Conservation (phyloP, 2,797 vertebrate species). For the Sebastes oblongus region DNA sequence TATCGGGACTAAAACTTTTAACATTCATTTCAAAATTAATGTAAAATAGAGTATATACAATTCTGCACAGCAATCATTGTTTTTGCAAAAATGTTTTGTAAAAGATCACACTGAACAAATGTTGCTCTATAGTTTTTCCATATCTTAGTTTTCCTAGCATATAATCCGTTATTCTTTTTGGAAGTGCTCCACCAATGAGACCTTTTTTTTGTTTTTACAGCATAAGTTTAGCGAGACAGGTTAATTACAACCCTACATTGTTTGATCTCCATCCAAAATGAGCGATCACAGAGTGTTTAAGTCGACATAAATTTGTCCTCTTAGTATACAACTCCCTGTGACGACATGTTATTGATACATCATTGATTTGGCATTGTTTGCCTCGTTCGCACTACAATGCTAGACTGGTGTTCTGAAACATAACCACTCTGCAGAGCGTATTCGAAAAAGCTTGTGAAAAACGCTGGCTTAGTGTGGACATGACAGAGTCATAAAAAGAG, state of each 20-base stretch:
- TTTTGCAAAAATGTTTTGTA: not conserved
- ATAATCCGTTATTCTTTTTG: not conserved
- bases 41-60: not conserved
- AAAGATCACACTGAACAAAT: not conserved
- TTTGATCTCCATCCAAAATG: not conserved
- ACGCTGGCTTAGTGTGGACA: conserved; percentile 57
- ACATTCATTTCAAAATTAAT: not conserved
- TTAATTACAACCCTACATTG: not conserved
- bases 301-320: not conserved
- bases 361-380: conserved; percentile 59
- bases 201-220: not conserved
- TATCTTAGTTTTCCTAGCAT: not conserved
- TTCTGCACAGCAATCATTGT: not conserved
- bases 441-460: conserved; percentile 62
- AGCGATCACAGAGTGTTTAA: not conserved
- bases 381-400: conserved; percentile 58
- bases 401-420: conserved; percentile 51
- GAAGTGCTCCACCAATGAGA: not conserved
- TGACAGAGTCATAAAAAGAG: conserved; percentile 64
- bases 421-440: conserved; percentile 23
- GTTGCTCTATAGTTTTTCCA: not conserved
- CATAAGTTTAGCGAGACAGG: not conserved
- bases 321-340: conserved; percentile 1
- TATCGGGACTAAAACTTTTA: not conserved
- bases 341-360: conserved; percentile 52